Evolutionary conservation across 2,797 vertebrate species (phyloP).

Genomic region (Acanthis flammea): DNA sequence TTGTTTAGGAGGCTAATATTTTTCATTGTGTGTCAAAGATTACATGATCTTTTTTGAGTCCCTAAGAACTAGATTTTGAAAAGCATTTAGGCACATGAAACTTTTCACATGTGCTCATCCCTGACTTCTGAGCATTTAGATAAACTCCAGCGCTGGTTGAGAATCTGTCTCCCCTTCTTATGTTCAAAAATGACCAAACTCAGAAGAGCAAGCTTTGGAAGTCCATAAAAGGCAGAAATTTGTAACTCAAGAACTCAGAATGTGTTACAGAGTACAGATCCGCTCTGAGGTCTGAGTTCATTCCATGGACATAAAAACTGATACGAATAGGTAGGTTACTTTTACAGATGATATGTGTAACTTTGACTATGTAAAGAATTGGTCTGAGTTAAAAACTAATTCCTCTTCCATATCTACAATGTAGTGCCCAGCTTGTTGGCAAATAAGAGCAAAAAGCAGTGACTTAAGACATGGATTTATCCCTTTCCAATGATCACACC

Average conservation of each 20-base stretch:
- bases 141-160: neutral
- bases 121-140: neutral
- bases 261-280: neutral
- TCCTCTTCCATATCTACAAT: neutral
- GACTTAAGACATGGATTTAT: neutral
- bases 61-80: neutral
- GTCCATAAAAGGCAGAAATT: neutral
- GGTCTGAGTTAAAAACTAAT: neutral
- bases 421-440: neutral
- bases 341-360: neutral
- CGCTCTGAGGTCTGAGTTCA: neutral
- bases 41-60: neutral
- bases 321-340: accelerated
- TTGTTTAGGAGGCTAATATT: neutral
- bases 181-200: neutral
- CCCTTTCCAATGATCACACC: neutral
- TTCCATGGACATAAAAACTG: neutral
- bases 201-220: neutral
- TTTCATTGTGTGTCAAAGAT: neutral
- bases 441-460: neutral
- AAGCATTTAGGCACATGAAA: neutral
- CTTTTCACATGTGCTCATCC: neutral
- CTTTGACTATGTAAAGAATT: neutral
- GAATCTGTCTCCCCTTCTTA: neutral
- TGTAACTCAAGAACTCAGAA: neutral